Evolutionary conservation across 2,113 vertebrate species (phyloP).

Genomic region (Sardina pilchardus): DNA sequence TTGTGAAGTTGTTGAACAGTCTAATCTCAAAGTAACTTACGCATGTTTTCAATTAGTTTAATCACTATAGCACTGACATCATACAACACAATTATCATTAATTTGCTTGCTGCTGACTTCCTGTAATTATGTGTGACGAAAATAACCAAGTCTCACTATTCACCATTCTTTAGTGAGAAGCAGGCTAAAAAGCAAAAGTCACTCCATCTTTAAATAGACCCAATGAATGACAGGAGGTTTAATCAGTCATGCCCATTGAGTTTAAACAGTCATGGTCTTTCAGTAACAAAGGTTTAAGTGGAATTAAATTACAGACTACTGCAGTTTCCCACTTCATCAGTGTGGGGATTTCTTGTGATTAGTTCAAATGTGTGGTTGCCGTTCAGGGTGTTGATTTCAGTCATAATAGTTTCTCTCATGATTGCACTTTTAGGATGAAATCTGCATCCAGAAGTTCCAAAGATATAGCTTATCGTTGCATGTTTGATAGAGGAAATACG

Average conservation of each 20-base stretch:
- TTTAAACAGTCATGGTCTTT: not conserved
- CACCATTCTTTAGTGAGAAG: not conserved
- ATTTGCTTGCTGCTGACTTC: conserved; percentile 7
- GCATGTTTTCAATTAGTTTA: conserved; percentile 1
- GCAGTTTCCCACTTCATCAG: not conserved
- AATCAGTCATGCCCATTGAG: not conserved
- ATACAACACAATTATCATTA: not conserved
- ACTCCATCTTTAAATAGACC: not conserved
- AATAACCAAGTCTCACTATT: not conserved
- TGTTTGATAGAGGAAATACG: not conserved
- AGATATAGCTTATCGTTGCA: not conserved
- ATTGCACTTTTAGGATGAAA: not conserved
- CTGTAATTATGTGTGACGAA: conserved; percentile 9
- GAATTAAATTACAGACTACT: conserved; percentile 14
- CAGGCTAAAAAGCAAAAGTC: not conserved
- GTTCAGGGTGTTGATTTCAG: not conserved
- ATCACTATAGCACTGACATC: not conserved
- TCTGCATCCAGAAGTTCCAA: not conserved
- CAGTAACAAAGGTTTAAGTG: not conserved
- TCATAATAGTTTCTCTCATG: not conserved
- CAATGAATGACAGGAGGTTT: not conserved
- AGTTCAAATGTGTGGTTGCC: not conserved
- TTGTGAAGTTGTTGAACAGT: not conserved
- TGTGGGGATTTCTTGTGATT: not conserved
- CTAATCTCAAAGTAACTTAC: not conserved